Evolutionary conservation across 2,113 vertebrate species (phyloP).

Genomic region (Ctenodactylus gundi): DNA sequence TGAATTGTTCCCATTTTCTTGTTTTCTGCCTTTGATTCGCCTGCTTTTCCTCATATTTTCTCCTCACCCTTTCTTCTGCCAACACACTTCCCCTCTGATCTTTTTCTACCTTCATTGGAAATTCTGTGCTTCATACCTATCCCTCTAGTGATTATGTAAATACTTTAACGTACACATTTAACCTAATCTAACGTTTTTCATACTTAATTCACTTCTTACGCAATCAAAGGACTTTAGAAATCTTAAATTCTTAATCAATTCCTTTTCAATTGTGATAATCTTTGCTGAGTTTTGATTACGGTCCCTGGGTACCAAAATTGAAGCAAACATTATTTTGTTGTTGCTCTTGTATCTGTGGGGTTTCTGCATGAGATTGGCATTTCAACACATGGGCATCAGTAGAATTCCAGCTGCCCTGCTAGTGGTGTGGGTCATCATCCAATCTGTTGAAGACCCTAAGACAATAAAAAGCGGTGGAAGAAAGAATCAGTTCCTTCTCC

Average conservation of each 20-base stretch:
- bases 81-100: rapidly evolving
- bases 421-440: background rate
- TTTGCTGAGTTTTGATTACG: background rate
- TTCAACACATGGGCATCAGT: background rate
- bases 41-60: background rate
- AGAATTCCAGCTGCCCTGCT: background rate
- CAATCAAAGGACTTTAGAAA: background rate
- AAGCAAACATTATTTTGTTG: background rate
- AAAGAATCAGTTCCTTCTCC: background rate
- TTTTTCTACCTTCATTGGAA: background rate
- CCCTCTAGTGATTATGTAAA: background rate
- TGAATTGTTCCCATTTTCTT: background rate
- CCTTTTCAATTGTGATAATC: background rate
- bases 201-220: background rate
- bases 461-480: background rate
- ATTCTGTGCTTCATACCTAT: background rate
- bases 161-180: background rate
- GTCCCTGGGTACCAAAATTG: background rate
- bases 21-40: background rate
- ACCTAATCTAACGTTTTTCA: background rate
- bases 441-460: background rate
- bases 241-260: background rate
- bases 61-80: too few species aligned
- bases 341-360: background rate
- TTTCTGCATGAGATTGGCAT: background rate